Percentiles rank a stretch among this genome's conserved stretches.
Evolutionary conservation across 2,888 invertebrate genomes (phyloP).

Genomic region (Drosophila anomalipes): DNA sequence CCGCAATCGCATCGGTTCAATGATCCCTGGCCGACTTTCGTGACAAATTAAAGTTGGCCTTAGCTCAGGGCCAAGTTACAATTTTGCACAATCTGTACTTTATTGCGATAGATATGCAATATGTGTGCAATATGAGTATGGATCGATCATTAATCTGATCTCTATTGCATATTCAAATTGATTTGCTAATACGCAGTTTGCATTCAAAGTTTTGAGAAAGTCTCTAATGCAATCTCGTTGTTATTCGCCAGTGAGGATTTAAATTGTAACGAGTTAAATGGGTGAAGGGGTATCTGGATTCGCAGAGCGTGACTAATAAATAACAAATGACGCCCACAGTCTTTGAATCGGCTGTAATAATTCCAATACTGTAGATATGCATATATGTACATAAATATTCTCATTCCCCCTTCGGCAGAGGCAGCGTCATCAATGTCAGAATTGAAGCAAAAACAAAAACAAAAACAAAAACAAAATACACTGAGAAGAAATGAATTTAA

Average conservation of each 20-base stretch:
- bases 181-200: constrained; percentile 48
- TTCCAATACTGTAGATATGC: background rate
- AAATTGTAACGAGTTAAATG: constrained; percentile 39
- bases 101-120: background rate
- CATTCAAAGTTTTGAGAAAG: constrained; percentile 64
- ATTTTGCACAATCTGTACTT: background rate
- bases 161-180: constrained; percentile 38
- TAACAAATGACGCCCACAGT: constrained; percentile 7
- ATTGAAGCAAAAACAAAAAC: constrained; percentile 14
- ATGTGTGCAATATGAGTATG: constrained; percentile 4
- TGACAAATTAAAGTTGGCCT: constrained; percentile 33
- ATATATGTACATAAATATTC: background rate
- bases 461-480: background rate
- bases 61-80: constrained; percentile 20
- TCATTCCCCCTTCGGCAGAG: background rate
- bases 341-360: constrained; percentile 20
- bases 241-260: constrained; percentile 24
- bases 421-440: constrained; percentile 41
- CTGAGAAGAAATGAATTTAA: background rate
- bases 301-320: constrained; percentile 27
- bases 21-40: constrained; percentile 24
- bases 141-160: background rate
- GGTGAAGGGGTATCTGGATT: background rate
- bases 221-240: constrained; percentile 27
- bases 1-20: constrained; percentile 21